phyloP scores from a whole-genome alignment of 2,797 vertebrate genomes.

The Astyanax mexicanus region DNA sequence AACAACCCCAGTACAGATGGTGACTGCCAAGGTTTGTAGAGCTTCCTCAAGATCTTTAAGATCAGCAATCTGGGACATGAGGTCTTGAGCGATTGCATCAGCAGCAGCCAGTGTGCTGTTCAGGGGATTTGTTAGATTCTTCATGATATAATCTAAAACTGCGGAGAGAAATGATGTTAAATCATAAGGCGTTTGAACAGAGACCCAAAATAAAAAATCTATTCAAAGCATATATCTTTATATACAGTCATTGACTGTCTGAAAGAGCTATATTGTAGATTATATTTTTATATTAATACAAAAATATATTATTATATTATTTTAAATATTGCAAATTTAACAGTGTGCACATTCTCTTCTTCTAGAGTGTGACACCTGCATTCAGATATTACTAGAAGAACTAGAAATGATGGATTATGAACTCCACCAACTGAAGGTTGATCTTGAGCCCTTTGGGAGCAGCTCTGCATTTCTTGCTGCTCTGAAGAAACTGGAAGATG shows the following conservation, averaged over 20 bases:
- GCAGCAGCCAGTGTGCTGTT: constrained; percentile 64
- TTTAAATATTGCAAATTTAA: too few species aligned
- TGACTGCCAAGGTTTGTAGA: constrained; percentile 60
- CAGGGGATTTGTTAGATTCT: constrained; percentile 65
- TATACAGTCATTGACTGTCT: too few species aligned
- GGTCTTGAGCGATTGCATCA: constrained; percentile 70
- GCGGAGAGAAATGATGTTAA: constrained; percentile 22
- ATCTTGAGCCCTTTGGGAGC: constrained; percentile 68
- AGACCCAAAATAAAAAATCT: too few species aligned
- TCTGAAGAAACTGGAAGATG: constrained; percentile 75
- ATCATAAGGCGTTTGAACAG: too few species aligned
- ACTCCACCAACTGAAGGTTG: constrained; percentile 72
- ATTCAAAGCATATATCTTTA: too few species aligned
- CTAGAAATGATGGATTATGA: constrained; percentile 71
- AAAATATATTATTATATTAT: too few species aligned
- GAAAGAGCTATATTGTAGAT: too few species aligned
- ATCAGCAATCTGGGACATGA: constrained; percentile 76
- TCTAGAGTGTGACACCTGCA: constrained; percentile 85
- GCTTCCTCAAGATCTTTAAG: constrained; percentile 72
- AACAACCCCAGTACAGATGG: constrained; percentile 2
- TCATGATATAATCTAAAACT: constrained; percentile 79
- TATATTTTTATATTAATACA: too few species aligned
- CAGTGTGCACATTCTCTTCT: constrained; percentile 12
- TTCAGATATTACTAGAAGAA: constrained; percentile 75
- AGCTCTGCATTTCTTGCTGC: constrained; percentile 61